Conservation (phyloP, 1,140 invertebrate genomes). For the Drosophila pectinifera region DNA sequence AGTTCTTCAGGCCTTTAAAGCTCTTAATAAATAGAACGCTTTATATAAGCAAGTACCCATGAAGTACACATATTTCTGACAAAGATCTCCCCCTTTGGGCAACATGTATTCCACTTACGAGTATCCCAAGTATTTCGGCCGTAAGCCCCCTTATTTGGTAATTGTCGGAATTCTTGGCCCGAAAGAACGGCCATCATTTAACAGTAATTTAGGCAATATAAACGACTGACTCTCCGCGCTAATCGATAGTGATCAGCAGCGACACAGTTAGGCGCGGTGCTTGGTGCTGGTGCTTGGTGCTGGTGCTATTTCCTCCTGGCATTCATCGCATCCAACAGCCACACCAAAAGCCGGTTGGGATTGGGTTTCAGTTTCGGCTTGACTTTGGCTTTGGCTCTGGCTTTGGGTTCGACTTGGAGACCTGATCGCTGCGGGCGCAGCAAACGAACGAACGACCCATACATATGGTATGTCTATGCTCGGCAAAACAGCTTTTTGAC, state of each 20-base stretch:
- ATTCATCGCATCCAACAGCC: conserved; percentile 25
- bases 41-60: not conserved
- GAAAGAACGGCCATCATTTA: conserved; percentile 37
- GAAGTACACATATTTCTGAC: not conserved
- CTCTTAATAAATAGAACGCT: not conserved
- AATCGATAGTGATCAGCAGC: conserved; percentile 47
- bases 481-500: conserved; percentile 54
- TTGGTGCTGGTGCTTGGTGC: not conserved
- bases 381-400: conserved; percentile 6
- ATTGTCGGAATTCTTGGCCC: conserved; percentile 30
- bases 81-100: not conserved
- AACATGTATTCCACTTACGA: conserved; percentile 13
- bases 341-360: conserved; percentile 31
- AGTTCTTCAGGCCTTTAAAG: not conserved
- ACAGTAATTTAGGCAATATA: conserved; percentile 44
- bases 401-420: conserved; percentile 20
- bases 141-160: conserved; percentile 8
- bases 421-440: conserved; percentile 46
- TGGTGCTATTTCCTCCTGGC: conserved; percentile 41
- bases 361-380: conserved; percentile 20
- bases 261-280: conserved; percentile 40
- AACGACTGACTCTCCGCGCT: conserved; percentile 38
- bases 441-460: conserved; percentile 21
- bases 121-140: conserved; percentile 9
- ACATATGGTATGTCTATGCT: conserved; percentile 44